Conservation (phyloP, 2,888 invertebrate species). For the Conistra vaccinii region DNA sequence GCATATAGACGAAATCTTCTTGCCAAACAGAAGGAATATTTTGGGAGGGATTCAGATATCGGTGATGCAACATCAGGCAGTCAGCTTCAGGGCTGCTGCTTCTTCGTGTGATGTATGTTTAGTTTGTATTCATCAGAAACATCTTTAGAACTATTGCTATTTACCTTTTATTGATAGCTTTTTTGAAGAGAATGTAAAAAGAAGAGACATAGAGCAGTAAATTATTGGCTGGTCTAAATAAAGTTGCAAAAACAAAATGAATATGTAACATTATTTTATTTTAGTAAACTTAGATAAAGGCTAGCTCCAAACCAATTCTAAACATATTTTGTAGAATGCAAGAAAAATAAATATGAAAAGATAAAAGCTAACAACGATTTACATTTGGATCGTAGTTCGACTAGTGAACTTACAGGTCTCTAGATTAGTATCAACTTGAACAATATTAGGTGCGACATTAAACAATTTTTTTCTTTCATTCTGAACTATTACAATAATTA, state of each 20-base stretch:
- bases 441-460: not conserved
- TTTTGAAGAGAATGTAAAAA: not conserved
- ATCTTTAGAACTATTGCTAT: not conserved
- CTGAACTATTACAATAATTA: no score
- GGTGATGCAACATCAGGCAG: slow-evolving; percentile 77
- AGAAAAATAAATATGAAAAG: not conserved
- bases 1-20: slow-evolving; percentile 82
- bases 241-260: not conserved
- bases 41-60: slow-evolving; percentile 81
- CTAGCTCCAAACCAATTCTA: not conserved
- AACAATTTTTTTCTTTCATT: not conserved
- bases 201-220: not conserved
- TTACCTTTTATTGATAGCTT: not conserved
- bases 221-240: not conserved
- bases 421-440: not conserved
- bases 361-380: not conserved
- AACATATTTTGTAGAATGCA: not conserved
- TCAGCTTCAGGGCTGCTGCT: slow-evolving; percentile 81
- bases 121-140: not conserved
- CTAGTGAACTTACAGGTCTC: not conserved
- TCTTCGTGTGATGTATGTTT: slow-evolving; percentile 78
- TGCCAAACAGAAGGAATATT: slow-evolving; percentile 85
- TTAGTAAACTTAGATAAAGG: not conserved
- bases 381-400: not conserved
- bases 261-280: not conserved